Evolutionary conservation across 2,113 vertebrate genomes (phyloP), one percentile per base, ranked within the genome.

Genomic region (Rallus limicola): DNA sequence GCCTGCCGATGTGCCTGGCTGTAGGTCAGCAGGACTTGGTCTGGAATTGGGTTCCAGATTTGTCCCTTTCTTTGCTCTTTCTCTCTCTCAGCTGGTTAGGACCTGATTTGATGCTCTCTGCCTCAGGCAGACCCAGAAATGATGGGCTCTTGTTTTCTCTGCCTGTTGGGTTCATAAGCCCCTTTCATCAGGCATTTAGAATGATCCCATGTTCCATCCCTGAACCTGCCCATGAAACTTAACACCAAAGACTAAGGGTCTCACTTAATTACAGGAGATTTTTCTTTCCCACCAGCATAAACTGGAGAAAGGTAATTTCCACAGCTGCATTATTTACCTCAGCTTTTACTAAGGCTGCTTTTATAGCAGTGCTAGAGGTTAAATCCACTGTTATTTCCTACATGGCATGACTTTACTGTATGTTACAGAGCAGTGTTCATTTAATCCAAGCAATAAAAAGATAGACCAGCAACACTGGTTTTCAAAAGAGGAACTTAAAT

Each of bases 371-470:
- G 89, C 84, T 76, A 68, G 69, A 93, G 93, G 86, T 92, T 92
- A 92, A 95, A 95, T 53, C 69, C 77, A 92, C 88, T 87, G 89
- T 89, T 92, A 75, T 85, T 93, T 95, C 95, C 91, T 92, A 84
- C 78, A 36, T 5, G 11, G 68, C 42, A 50, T 16, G 18, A 83
- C 72, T 92, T 89, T 50, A 60, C 58, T 62, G 26, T 48, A 28
- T 24, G 42, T 56, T 91, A 71, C 74, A 89, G 69, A 34, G 62
- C 48, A 62, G 81, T 8, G 79, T 55, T 82, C 63, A 91, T 44
- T 89, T 88, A 86, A 85, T 44, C 48, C 70, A 72, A 88, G 86
- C 83, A 86, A 79, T 76, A 72, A 87, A 85, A 91, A 48, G 77
- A 89, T 33, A 92, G 1, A 88, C 56, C 64, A 82, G 82, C 64